Conservation (phyloP, 2,797 vertebrate species). For the Percopsis omiscomaycus region DNA sequence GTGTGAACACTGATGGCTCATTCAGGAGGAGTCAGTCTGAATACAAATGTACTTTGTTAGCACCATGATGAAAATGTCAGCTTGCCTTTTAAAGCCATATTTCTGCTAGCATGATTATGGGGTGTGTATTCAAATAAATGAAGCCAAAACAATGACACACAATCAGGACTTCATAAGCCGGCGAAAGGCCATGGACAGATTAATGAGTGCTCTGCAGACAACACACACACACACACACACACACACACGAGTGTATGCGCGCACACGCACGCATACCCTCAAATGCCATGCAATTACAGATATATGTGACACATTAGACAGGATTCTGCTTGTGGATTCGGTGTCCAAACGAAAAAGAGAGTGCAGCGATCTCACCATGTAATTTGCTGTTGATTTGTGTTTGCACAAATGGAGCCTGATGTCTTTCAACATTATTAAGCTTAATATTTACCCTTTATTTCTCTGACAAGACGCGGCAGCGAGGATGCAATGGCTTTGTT, state of each 20-base stretch:
- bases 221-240: slow-evolving; percentile 39
- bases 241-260: slow-evolving; percentile 34
- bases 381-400: slow-evolving; percentile 73
- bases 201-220: slow-evolving; percentile 73
- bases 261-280: slow-evolving; percentile 36
- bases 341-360: slow-evolving; percentile 65
- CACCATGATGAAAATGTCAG: slow-evolving; percentile 78
- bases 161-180: slow-evolving; percentile 81
- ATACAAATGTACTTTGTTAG: slow-evolving; percentile 80
- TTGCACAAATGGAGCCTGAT: slow-evolving; percentile 64
- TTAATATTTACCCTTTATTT: slow-evolving; percentile 57
- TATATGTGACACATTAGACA: slow-evolving; percentile 72
- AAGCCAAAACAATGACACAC: slow-evolving; percentile 78
- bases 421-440: slow-evolving; percentile 64
- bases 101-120: slow-evolving; percentile 79
- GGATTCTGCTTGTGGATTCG: slow-evolving; percentile 64
- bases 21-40: slow-evolving; percentile 71
- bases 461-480: slow-evolving; percentile 49
- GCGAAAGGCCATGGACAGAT: slow-evolving; percentile 77
- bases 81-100: slow-evolving; percentile 75
- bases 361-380: slow-evolving; percentile 69
- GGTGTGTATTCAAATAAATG: slow-evolving; percentile 82
- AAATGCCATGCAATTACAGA: slow-evolving; percentile 71
- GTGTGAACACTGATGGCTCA: slow-evolving; percentile 75
- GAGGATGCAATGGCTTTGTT: slow-evolving; percentile 44